Percentiles rank a stretch among this genome's conserved stretches.
These are phyloP conservation scores for Pseudachorutes palmiensis DNA, from an alignment of 1,140 invertebrate species.

Conservation along the genomic window DNA sequence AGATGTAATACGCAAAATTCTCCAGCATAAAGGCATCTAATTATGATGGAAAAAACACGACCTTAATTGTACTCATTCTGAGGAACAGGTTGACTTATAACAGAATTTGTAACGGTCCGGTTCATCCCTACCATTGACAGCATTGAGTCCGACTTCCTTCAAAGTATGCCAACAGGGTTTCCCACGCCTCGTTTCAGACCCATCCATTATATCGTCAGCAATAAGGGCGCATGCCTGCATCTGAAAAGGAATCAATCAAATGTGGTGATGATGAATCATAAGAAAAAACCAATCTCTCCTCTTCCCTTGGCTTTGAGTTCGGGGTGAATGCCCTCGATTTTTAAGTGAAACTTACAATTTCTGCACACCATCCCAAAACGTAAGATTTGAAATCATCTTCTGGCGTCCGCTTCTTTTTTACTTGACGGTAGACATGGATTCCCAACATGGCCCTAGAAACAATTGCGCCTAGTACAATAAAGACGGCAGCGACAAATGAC, in stretches of 20 bases:
- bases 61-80: no score
- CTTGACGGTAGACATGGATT: conserved; percentile 5
- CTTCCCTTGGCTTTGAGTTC: no score
- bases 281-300: no score
- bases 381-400: conserved; percentile 5
- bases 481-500: no score
- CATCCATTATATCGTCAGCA: conserved; percentile 59
- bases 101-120: no score
- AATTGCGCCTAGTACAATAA: no score
- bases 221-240: conserved; percentile 38
- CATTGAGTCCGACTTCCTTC: conserved; percentile 49
- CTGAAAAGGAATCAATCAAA: not conserved
- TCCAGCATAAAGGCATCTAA: conserved; percentile 52
- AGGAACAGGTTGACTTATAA: no score
- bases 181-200: conserved; percentile 50
- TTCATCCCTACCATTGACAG: conserved; percentile 53
- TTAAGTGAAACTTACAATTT: conserved; percentile 10
- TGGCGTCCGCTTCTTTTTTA: conserved; percentile 3
- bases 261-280: not conserved
- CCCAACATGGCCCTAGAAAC: not conserved
- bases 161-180: conserved; percentile 55
- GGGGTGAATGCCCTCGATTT: not conserved
- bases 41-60: not conserved
- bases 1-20: conserved; percentile 47
- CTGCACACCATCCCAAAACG: conserved; percentile 6